Evolutionary conservation across 2,888 invertebrate species (phyloP).

Genomic region (Adelphocoris suturalis): DNA sequence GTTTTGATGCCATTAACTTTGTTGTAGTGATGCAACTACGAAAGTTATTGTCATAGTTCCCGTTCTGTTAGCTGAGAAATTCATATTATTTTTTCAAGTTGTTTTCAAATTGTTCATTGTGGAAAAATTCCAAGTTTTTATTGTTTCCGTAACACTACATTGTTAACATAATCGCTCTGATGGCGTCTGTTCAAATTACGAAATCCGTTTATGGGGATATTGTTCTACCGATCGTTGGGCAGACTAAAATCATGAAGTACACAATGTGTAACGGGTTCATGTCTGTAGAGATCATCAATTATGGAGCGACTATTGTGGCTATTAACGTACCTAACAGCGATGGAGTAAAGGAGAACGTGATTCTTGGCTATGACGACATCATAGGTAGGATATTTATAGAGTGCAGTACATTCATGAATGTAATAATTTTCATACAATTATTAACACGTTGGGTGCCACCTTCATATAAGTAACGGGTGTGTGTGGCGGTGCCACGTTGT

Average conservation of each 20-base stretch:
- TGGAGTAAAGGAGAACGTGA: conserved; percentile 41
- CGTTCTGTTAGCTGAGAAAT: background rate
- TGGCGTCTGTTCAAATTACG: background rate
- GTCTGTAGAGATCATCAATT: conserved; percentile 70
- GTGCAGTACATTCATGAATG: background rate
- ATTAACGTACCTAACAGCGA: conserved; percentile 53
- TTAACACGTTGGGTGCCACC: too few relatives aligned
- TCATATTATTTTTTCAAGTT: background rate
- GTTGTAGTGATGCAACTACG: background rate
- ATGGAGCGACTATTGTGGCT: conserved; percentile 57
- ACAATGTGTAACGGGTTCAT: conserved; percentile 64
- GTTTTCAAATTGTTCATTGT: background rate
- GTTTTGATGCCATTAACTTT: background rate
- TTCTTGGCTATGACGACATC: conserved; percentile 60
- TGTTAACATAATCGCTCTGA: background rate
- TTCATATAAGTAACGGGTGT: too few relatives aligned
- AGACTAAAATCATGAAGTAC: conserved; percentile 57
- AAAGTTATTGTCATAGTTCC: background rate
- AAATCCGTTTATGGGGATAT: conserved; percentile 59
- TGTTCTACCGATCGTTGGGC: conserved; percentile 52
- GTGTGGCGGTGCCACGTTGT: too few relatives aligned
- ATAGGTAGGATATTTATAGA: background rate
- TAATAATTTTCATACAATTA: too few relatives aligned
- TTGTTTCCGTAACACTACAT: background rate
- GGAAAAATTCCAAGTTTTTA: background rate